Evolutionary conservation across 2,797 vertebrate species (phyloP), one percentile per base, ranked within the genome.

Genomic region (Eospalax fontanierii): DNA sequence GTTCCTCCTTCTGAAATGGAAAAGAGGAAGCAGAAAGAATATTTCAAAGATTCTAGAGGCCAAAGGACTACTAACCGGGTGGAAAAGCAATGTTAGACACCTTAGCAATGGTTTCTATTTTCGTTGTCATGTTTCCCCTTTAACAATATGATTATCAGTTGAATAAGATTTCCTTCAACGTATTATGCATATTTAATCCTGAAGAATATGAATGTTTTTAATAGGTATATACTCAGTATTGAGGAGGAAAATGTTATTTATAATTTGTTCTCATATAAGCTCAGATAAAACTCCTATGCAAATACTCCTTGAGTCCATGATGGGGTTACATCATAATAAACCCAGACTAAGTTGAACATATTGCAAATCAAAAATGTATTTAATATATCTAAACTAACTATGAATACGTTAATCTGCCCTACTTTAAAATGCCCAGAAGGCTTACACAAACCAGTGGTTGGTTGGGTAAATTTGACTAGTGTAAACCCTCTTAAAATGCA

Each of bases 221-320:
- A 59, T 6, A 80, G 54, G 54, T 40, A 70, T 8, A 50, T n/a
- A 43, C 15, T 89, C 7, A 87, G 50, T 74, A 59, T 70, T 90
- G 38, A 35, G 22, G 33, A 68, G 4, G 38, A 78, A 80, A 80
- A 4, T 94, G 61, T 24, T 90, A 24, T 86, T 87, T 68, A 59
- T 28, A 87, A 74, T n/a, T 83, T 89, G 70, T 26, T 88, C 54
- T 89, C 24, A 59, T n/a, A 46, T n/a, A 90, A 92, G 3, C 70
- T 91, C n/a, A 94, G 54, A 76, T 82, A 70, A 82, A 80, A 75
- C 6, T n/a, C 4, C 8, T 68, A 71, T 1, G 28, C 35, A 82
- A 19, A 74, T 40, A 2, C 18, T 61, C 40, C 33, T 78, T 30
- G 2, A 15, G 3, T 89, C 68, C 14, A 30, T 2, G 38, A 21